Evolutionary conservation across 2,888 invertebrate species (phyloP).

Genomic region (Pristionchus mayeri): DNA sequence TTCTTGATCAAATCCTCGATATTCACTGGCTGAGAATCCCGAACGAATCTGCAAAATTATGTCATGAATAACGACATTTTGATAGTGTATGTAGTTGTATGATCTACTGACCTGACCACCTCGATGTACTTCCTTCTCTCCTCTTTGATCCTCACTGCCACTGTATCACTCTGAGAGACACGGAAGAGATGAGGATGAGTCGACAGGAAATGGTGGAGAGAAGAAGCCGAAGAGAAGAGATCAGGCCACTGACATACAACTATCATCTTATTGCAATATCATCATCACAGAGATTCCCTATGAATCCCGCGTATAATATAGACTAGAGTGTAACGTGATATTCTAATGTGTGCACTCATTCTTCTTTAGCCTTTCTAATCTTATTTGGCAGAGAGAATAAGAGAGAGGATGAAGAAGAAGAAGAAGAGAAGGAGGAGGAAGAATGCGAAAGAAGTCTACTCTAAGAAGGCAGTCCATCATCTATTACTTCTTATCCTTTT

Average conservation of each 20-base stretch:
- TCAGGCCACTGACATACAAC: background rate
- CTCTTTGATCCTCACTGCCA: background rate
- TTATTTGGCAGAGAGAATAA: too few relatives aligned
- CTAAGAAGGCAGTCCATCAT: too few relatives aligned
- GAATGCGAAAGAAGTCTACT: too few relatives aligned
- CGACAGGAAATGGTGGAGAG: background rate
- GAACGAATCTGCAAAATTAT: background rate
- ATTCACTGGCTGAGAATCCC: background rate
- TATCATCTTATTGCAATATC: too few relatives aligned
- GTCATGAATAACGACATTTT: background rate
- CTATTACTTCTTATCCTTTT: too few relatives aligned
- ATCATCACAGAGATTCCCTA: too few relatives aligned
- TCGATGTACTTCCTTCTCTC: background rate
- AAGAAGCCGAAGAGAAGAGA: background rate
- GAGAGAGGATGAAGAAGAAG: too few relatives aligned
- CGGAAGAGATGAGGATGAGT: conserved; percentile 36
- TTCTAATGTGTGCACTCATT: too few relatives aligned
- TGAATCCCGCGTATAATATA: too few relatives aligned
- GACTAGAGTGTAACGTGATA: too few relatives aligned
- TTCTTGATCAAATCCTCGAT: background rate
- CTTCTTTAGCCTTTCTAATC: background rate
- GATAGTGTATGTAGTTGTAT: background rate
- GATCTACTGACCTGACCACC: conserved; percentile 24
- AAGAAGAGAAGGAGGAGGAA: too few relatives aligned
- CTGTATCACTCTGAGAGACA: background rate